Evolutionary conservation across 1,140 invertebrate genomes (phyloP).

Genomic region (Drosophila truncata): DNA sequence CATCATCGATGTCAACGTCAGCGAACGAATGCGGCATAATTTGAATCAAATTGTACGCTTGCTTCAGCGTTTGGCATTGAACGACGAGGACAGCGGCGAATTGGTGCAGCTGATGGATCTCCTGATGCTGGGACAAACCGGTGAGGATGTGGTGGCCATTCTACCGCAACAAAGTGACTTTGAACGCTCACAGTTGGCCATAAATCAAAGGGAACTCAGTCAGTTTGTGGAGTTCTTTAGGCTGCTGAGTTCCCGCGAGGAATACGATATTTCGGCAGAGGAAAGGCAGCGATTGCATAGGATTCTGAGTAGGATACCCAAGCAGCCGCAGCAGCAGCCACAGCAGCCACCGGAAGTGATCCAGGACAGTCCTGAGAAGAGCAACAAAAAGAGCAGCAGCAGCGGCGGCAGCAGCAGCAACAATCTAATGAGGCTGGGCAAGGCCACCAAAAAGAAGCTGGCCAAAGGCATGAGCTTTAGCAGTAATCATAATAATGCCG

Average conservation of each 20-base stretch:
- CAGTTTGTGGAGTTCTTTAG: constrained; percentile 87
- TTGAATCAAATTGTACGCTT: constrained; percentile 96
- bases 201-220: constrained; percentile 89
- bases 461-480: constrained; percentile 81
- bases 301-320: constrained; percentile 68
- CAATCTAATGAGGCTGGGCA: constrained; percentile 73
- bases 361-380: constrained; percentile 40
- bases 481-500: constrained; percentile 7
- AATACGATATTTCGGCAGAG: constrained; percentile 70
- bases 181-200: constrained; percentile 88
- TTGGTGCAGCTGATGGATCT: constrained; percentile 91
- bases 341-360: background rate
- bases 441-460: constrained; percentile 80
- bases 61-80: constrained; percentile 95
- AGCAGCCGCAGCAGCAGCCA: constrained; percentile 21
- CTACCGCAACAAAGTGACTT: constrained; percentile 87
- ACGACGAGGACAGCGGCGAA: constrained; percentile 92
- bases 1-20: constrained; percentile 97
- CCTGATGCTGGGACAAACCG: constrained; percentile 87
- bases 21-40: constrained; percentile 95
- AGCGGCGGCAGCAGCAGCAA: constrained; percentile 56
- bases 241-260: constrained; percentile 58
- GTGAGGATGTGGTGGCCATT: constrained; percentile 87
- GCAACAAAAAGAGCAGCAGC: constrained; percentile 38
- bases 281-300: constrained; percentile 73